Evolutionary conservation across 1,140 invertebrate species (phyloP), one percentile per base, ranked within the genome.

Genomic region (Caenorhabditis tropicalis): DNA sequence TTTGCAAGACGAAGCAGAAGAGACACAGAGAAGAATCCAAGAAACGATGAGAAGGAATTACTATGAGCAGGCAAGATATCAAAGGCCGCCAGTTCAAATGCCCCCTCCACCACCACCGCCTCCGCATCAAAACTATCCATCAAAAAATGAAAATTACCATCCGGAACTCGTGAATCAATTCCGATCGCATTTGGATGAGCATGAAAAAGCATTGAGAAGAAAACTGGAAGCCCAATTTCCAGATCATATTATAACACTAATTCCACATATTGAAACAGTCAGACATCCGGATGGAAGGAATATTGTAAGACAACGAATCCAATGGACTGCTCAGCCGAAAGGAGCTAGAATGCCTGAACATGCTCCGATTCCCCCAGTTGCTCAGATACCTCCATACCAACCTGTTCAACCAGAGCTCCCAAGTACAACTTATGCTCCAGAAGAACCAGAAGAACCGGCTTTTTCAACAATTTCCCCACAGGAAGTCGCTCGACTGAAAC

Each of bases 1-100:
- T n/a, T 24, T 74, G 33, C 65, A 74, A 74, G 29, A 74, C 15
- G 65, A 74, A 46, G 65, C 65, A 5, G 65, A 74, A 74, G 65
- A 74, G 65, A 74, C 65, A 36, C 65, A 74, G 65, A 74, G 36
- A 15, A 43, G 65, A 24, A 74, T 74, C 65, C 65, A 74, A 31
- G 65, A 74, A 21, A 74, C 65, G n/a, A 24, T 74, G 33, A 12
- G 65, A 27, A 29, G 65, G 29, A 74, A 74, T 74, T 74, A 74
- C 65, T 74, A 21, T 74, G 65, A 74, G 65, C 65, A 74, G n/a
- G 36, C 33, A 74, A 74, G 65, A 74, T 74, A 74, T 74, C 65
- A 43, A 43, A 74, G 65, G 36, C 65, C 65, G n/a, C 65, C 65
- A 31, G 65, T 74, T 74, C 65, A 74, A n/a, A 74, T 39, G 65